These are phyloP conservation scores for Phyllopteryx taeniolatus DNA, from an alignment of 2,113 vertebrate species.

Conservation along the genomic window DNA sequence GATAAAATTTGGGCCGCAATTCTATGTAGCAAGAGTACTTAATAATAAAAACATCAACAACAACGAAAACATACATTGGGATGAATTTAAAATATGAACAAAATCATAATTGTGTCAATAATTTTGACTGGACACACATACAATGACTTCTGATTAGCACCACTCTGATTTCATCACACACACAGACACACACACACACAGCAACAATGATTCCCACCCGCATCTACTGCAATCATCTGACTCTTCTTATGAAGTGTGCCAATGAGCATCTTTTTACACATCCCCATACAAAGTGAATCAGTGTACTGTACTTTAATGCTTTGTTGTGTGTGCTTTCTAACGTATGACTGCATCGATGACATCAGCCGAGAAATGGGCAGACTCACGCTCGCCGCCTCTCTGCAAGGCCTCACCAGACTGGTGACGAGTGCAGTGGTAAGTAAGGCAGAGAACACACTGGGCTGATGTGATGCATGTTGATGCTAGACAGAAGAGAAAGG, in stretches of 20 bases:
- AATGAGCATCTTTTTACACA: slow-evolving; percentile 29
- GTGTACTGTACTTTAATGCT: slow-evolving; percentile 3
- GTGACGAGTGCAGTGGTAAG: slow-evolving; percentile 23
- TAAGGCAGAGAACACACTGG: slow-evolving; percentile 34
- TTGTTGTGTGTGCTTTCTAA: background rate
- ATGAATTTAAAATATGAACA: background rate
- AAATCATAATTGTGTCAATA: background rate
- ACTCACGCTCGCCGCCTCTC: slow-evolving; percentile 10
- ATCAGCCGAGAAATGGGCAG: background rate
- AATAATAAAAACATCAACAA: background rate
- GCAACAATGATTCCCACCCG: slow-evolving; percentile 12
- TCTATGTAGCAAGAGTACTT: no score
- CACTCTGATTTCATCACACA: slow-evolving; percentile 25
- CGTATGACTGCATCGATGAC: slow-evolving; percentile 24
- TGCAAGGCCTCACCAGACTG: background rate
- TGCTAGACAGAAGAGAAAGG: slow-evolving; percentile 59
- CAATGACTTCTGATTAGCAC: slow-evolving; percentile 1
- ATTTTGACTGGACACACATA: slow-evolving; percentile 12
- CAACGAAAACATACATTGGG: background rate
- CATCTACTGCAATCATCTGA: background rate
- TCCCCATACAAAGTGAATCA: slow-evolving; percentile 39
- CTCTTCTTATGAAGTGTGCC: slow-evolving; percentile 7
- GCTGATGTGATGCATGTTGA: slow-evolving; percentile 68
- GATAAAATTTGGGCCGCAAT: no score
- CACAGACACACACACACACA: background rate